Evolutionary conservation across 2,797 vertebrate genomes (phyloP).

Genomic region (Muscicapa comitata): DNA sequence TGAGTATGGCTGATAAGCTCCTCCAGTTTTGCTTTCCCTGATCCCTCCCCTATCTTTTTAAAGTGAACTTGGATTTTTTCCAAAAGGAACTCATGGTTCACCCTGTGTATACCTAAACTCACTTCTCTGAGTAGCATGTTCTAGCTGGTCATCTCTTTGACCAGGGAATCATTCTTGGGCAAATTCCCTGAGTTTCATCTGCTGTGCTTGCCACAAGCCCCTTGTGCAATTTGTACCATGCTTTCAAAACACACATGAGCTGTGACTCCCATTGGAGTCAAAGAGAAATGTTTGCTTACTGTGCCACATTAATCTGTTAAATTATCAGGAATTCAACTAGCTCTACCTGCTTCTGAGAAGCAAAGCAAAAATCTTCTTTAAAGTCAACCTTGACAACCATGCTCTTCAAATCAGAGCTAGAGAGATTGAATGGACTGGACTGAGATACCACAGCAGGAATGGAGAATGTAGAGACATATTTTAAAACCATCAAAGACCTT

Average conservation of each 20-base stretch:
- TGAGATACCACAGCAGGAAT: background rate
- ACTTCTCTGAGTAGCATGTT: background rate
- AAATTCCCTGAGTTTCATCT: background rate
- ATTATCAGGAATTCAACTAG: background rate
- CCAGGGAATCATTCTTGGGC: background rate
- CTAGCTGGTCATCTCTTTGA: background rate
- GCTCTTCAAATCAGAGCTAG: background rate
- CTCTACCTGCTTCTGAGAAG: background rate
- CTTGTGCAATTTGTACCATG: background rate
- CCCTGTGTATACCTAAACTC: background rate
- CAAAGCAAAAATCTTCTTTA: background rate
- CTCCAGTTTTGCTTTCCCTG: background rate
- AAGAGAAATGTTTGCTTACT: background rate
- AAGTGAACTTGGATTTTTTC: background rate
- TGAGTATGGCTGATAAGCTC: slow-evolving; percentile 31
- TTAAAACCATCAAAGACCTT: background rate
- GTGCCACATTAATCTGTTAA: background rate
- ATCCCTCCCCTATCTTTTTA: fast-evolving
- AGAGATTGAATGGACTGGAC: background rate
- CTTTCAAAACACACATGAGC: background rate
- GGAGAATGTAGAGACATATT: background rate
- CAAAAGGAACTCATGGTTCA: background rate
- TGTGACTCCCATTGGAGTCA: background rate
- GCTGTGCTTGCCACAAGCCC: background rate
- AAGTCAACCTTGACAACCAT: background rate